A percentile compares a stretch with the other conserved stretches of the same genome.
phyloP scores from a whole-genome alignment of 2,888 invertebrate species.

The Pteria penguin region DNA sequence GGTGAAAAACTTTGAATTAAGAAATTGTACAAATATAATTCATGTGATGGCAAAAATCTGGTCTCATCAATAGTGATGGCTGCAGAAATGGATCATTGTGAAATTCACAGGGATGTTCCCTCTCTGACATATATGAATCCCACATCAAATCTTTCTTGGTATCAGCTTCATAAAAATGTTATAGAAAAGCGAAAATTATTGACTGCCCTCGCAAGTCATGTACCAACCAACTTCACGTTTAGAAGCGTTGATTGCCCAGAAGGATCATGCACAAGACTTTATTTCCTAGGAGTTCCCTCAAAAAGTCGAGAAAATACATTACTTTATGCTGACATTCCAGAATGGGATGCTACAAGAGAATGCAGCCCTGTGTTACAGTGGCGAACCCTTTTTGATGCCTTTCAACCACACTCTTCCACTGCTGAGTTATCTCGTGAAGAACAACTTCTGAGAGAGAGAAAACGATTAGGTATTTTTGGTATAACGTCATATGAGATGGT shows the following conservation, averaged over 20 bases:
- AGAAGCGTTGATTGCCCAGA: constrained; percentile 64
- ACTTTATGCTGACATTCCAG: constrained; percentile 88
- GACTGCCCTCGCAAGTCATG: constrained; percentile 71
- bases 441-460: constrained; percentile 93
- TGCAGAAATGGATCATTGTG: constrained; percentile 62
- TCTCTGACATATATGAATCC: constrained; percentile 57
- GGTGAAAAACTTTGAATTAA: too few species aligned
- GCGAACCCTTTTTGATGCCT: constrained; percentile 88
- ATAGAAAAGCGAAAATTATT: constrained; percentile 76
- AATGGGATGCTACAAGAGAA: constrained; percentile 32
- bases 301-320: constrained; percentile 95
- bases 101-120: constrained; percentile 33
- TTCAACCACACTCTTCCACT: constrained; percentile 83
- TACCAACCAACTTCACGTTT: constrained; percentile 77
- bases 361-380: constrained; percentile 81
- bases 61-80: too few species aligned
- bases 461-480: constrained; percentile 93
- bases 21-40: too few species aligned
- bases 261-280: constrained; percentile 84
- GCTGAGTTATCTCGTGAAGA: constrained; percentile 90
- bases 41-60: too few species aligned
- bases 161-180: constrained; percentile 75
- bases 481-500: constrained; percentile 96
- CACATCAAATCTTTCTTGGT: constrained; percentile 70
- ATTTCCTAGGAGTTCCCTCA: constrained; percentile 92